Evolutionary conservation across 2,113 vertebrate species (phyloP).

Genomic region (Bufo gargarizans): DNA sequence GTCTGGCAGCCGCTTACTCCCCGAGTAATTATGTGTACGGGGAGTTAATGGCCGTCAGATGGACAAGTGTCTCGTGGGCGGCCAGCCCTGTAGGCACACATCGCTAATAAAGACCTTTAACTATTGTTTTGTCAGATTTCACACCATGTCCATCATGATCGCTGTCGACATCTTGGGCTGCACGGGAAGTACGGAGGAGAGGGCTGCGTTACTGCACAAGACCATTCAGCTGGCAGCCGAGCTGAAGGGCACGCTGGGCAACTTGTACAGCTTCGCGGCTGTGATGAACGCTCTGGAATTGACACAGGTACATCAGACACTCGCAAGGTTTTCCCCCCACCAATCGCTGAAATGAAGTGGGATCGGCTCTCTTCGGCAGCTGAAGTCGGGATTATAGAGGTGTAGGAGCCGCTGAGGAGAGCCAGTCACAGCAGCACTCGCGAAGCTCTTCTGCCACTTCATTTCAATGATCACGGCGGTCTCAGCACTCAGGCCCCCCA

Average conservation of each 20-base stretch:
- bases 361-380: background rate
- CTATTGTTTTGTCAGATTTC: slow-evolving; percentile 77
- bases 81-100: too few relatives aligned
- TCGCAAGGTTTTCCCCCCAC: background rate
- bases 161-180: slow-evolving; percentile 96
- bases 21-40: too few relatives aligned
- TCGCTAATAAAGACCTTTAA: background rate
- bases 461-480: too few relatives aligned
- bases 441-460: too few relatives aligned
- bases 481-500: too few relatives aligned
- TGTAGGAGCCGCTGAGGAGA: too few relatives aligned
- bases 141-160: slow-evolving; percentile 98
- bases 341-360: too few relatives aligned
- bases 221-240: slow-evolving; percentile 96
- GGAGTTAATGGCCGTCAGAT: too few relatives aligned
- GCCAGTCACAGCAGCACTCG: too few relatives aligned
- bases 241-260: slow-evolving; percentile 93
- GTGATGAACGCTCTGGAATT: slow-evolving; percentile 96
- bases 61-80: too few relatives aligned
- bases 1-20: too few relatives aligned
- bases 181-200: slow-evolving; percentile 90
- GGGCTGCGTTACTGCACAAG: slow-evolving; percentile 91
- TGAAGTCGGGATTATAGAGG: too few relatives aligned
- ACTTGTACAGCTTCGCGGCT: slow-evolving; percentile 96
- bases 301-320: slow-evolving; percentile 80